Evolutionary conservation across 1,140 invertebrate species (phyloP).

Genomic region (Drosophila ohnishii): DNA sequence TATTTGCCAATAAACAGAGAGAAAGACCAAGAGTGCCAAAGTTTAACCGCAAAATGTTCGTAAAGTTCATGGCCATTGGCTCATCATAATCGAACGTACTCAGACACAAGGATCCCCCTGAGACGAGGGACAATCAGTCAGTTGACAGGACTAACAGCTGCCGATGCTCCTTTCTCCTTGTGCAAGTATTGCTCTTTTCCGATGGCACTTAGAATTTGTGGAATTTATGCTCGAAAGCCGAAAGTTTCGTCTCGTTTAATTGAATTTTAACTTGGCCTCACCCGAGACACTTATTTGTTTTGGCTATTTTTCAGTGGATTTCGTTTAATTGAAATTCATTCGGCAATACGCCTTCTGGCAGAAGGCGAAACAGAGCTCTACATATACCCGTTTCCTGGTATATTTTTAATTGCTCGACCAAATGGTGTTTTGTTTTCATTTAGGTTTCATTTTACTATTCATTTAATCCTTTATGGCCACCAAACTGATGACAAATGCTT

Average conservation of each 20-base stretch:
- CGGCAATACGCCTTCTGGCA: conserved; percentile 12
- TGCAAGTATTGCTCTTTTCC: conserved; percentile 41
- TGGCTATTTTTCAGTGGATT: conserved; percentile 23
- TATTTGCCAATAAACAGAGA: conserved; percentile 60
- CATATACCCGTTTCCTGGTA: neutral
- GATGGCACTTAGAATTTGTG: conserved; percentile 25
- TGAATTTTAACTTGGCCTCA: conserved; percentile 37
- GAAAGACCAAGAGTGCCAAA: conserved; percentile 19
- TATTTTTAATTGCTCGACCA: conserved; percentile 36
- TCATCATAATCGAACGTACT: conserved; percentile 52
- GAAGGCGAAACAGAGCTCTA: neutral
- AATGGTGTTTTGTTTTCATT: conserved; percentile 35
- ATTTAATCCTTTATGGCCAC: conserved; percentile 39
- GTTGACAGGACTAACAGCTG: conserved; percentile 40
- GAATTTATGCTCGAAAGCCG: conserved; percentile 29
- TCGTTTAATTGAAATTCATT: conserved; percentile 46
- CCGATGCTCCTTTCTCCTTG: conserved; percentile 12
- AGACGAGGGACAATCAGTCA: conserved; percentile 33
- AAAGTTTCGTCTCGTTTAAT: conserved; percentile 41
- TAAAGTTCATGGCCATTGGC: conserved; percentile 64
- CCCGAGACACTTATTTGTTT: conserved; percentile 26
- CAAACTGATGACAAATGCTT: conserved; percentile 46
- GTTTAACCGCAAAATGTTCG: conserved; percentile 56
- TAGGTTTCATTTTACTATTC: conserved; percentile 23
- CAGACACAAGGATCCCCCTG: conserved; percentile 18